Evolutionary conservation across 2,113 vertebrate genomes (phyloP), one percentile per base, ranked within the genome.

Genomic region (Syrrhaptes paradoxus): DNA sequence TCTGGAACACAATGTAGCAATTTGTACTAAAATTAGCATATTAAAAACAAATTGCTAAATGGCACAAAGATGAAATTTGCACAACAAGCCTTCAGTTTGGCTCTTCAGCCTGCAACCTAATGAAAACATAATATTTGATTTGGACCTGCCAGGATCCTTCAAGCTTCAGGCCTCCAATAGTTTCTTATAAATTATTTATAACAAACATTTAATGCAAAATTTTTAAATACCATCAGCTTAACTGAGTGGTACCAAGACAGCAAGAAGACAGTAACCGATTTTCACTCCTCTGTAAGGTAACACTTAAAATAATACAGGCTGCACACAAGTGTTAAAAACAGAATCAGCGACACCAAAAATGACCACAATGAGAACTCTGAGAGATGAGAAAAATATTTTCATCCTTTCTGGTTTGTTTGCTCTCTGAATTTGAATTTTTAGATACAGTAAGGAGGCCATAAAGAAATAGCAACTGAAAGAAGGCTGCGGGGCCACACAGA

Each of bases 1-100:
- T 93, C 55, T 24, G 62, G 89, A 96, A 87, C 58, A 93, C 74
- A 93, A 85, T 46, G 62, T 38, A 73, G 71, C 89, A 76, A 94
- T 68, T 52, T 72, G 80, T 48, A 87, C 91, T 91, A 75, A 95
- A 95, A 93, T 91, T 59, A 91, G 89, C 34, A 87, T 32, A 86
- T 74, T 66, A 72, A 86, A 93, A 86, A 28, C 68, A 84, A 96
- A 89, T 66, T 72, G 19, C 67, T 70, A 93, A 89, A 82, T 16
- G 25, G 54, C 62, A 85, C 9, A 43, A 73, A 87, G 66, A 61
- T 1, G 0, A 62, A 51, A 91, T 89, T 83, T 67, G 63, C 51
- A 83, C 78, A 91, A 83, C 25, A 43, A 73, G 62, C 46, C 58
- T 85, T 70, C 55, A 34, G 9, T 51, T 55, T 41, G n/a, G 20